Base-by-base conservation (phyloP, 1,140 invertebrate species). In the Drosophila pseudoananassae region DNA sequence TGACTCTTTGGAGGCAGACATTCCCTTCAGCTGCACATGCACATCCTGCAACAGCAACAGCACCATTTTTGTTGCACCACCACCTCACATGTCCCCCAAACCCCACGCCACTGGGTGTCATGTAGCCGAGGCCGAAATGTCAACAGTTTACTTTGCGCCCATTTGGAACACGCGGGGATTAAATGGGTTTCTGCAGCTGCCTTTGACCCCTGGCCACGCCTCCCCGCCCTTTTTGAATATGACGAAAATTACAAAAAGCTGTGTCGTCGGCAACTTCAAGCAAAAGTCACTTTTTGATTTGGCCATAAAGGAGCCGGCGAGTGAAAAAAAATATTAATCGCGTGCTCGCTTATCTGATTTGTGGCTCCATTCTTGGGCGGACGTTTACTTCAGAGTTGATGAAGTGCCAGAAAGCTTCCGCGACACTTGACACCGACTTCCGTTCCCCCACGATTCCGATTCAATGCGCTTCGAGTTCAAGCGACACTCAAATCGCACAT, bases 381-480 rank as follows among this genome's bases (percentile, higher is more conserved):
- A 57, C 29, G 54, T 46, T 56, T 43, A 47, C 56, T 74, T 54
- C 59, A 75, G 47, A 84, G 73, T 85, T 85, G 81, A 85, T 79
- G 82, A 87, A 87, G 82, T 87, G 82, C 78, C 71, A 83, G 82
- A 87, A 87, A 88, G 83, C 83, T 76, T 87, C 78, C 83, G 83
- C 59, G 71, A 36, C 70, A 81, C 81, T 87, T 87, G 70, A 81
- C 82, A 82, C 77, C 74, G 66, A 70, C 83, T 78, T 77, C 78
- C 74, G 79, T 63, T 47, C 3, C 27, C 56, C 40, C 38, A 27
- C 52, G n/a, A 23, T 82, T 83, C 58, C 68, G 60, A 82, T 76
- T 87, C 82, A 87, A 88, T 88, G 82, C 69, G 64, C 45, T 65
- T 75, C 54, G 51, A 66, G 76, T 54, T 58, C 76, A 20, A 50